A percentile compares a stretch with the other conserved stretches of the same genome.
Evolutionary conservation across 1,140 invertebrate genomes (phyloP).

Genomic region (Formica selysi): DNA sequence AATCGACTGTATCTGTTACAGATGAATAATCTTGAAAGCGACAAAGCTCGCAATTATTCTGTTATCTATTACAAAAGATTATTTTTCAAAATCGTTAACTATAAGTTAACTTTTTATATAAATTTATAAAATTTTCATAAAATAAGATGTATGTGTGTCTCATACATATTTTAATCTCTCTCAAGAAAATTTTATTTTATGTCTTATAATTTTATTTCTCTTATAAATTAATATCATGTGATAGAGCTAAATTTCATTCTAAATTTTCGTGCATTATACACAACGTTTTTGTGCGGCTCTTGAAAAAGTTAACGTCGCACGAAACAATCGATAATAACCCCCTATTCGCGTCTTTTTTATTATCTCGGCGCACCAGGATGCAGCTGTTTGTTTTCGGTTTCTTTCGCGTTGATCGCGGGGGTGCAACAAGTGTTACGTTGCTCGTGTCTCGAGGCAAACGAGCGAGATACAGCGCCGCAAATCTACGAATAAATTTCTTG

Average conservation of each 20-base stretch:
- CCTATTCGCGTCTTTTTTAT: background rate
- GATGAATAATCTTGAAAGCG: background rate
- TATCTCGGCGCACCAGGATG: background rate
- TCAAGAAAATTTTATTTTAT: too few species aligned
- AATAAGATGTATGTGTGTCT: background rate
- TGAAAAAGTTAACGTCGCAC: background rate
- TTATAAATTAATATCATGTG: too few species aligned
- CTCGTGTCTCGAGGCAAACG: conserved; percentile 77
- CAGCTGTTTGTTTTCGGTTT: conserved; percentile 46
- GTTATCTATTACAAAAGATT: background rate
- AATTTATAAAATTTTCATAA: background rate
- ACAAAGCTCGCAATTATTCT: background rate
- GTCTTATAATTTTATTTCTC: too few species aligned
- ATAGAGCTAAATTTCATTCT: too few species aligned
- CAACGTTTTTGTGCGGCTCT: too few species aligned
- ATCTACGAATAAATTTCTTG: conserved; percentile 65
- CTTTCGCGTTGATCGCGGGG: conserved; percentile 63
- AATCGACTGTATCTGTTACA: background rate
- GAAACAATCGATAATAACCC: conserved; percentile 38
- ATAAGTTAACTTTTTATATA: background rate
- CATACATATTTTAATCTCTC: background rate
- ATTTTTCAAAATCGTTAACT: background rate
- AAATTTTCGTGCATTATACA: too few species aligned
- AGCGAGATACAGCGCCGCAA: conserved; percentile 47
- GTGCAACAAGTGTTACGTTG: conserved; percentile 80